Percentiles rank a stretch among this genome's conserved stretches.
These are phyloP conservation scores for Nomada lathburiana DNA, from an alignment of 2,888 invertebrate genomes.

Conservation along the genomic window DNA sequence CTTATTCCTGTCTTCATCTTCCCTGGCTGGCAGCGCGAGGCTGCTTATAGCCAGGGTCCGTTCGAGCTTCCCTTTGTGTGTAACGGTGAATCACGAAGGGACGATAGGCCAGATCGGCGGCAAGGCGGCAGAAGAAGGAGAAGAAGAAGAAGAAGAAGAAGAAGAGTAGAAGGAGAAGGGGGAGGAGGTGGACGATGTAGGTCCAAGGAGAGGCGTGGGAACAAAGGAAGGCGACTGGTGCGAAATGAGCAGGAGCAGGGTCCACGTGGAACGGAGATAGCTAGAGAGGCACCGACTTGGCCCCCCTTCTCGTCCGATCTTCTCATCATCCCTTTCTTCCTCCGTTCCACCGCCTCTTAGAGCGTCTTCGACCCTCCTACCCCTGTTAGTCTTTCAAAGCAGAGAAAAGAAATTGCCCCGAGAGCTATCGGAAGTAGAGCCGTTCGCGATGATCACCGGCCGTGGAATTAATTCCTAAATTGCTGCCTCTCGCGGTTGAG, in stretches of 20 bases:
- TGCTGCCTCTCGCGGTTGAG: conserved; percentile 12
- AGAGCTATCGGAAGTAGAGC: conserved; percentile 29
- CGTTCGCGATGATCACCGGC: conserved; percentile 2
- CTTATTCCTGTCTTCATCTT: conserved; percentile 37
- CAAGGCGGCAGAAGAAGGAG: conserved; percentile 35
- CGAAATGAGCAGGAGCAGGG: conserved; percentile 56
- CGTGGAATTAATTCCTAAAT: conserved; percentile 50
- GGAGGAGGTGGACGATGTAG: conserved; percentile 32
- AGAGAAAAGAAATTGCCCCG: conserved; percentile 56
- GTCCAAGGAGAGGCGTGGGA: conserved; percentile 79
- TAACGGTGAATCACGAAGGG: conserved; percentile 77
- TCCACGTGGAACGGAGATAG: conserved; percentile 38
- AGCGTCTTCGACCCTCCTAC: conserved; percentile 4
- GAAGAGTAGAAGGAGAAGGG: conserved; percentile 6
- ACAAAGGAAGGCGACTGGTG: conserved; percentile 79
- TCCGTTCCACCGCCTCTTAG: conserved; percentile 26
- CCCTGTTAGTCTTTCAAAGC: conserved; percentile 11
- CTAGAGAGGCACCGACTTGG: conserved; percentile 9
- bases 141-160: conserved; percentile 22
- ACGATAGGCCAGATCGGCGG: conserved; percentile 69
- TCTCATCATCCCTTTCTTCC: conserved; percentile 55
- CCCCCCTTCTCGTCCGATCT: conserved; percentile 48
- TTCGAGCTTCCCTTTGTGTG: conserved; percentile 74
- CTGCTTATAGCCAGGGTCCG: conserved; percentile 52
- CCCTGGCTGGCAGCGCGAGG: conserved; percentile 11